Evolutionary conservation across 2,888 invertebrate species (phyloP).

Genomic region (Ypsolopha sequella): DNA sequence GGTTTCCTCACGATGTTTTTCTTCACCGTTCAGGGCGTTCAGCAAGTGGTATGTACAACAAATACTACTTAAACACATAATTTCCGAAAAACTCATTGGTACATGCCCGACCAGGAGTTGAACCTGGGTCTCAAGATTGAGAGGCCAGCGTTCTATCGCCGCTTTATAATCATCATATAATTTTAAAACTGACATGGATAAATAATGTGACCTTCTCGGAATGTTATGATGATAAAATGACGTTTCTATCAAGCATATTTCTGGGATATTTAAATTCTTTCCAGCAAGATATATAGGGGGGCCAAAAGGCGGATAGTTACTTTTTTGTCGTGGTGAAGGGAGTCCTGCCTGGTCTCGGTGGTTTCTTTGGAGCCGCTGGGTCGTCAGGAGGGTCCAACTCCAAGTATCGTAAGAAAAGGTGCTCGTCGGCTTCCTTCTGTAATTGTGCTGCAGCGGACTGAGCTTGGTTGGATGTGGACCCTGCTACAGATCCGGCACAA

Average conservation of each 20-base stretch:
- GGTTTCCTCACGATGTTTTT: too few species aligned
- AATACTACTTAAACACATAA: too few species aligned
- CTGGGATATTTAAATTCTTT: neutral
- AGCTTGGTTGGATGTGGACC: constrained; percentile 49
- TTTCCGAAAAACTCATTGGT: too few species aligned
- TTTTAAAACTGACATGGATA: neutral
- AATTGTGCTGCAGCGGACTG: constrained; percentile 67
- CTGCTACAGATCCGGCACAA: constrained; percentile 33
- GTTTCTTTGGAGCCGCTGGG: constrained; percentile 64
- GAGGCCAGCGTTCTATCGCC: too few species aligned
- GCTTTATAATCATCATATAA: neutral
- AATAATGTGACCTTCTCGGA: too few species aligned
- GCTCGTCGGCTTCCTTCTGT: constrained; percentile 79
- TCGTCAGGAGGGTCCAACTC: constrained; percentile 85
- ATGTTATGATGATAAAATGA: too few species aligned
- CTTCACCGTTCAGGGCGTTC: too few species aligned
- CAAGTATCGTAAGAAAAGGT: constrained; percentile 79
- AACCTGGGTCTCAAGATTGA: too few species aligned
- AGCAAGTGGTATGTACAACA: too few species aligned
- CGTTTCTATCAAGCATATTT: neutral
- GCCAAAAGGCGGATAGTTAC: constrained; percentile 27
- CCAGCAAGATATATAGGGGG: neutral
- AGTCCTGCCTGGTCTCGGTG: constrained; percentile 77
- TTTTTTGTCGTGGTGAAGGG: constrained; percentile 86
- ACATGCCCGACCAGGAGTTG: too few species aligned